Evolutionary conservation across 2,888 invertebrate species (phyloP), one percentile per base, ranked within the genome.

Genomic region (Agrochola macilenta): DNA sequence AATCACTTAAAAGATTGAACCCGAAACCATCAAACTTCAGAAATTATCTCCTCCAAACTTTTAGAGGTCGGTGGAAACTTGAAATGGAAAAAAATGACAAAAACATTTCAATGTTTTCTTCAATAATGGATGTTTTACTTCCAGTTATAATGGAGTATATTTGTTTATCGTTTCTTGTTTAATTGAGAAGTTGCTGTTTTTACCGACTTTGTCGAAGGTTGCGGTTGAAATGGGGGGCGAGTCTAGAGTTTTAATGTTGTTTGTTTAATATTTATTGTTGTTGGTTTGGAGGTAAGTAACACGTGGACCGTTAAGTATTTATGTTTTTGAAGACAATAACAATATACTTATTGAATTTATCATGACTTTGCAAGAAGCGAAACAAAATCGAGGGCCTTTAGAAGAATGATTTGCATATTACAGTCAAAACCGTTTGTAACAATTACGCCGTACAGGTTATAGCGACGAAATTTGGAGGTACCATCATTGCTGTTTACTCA

Each of bases 101-200:
- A 83, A 83, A 39, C 69, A 70, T 73, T 65, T 61, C 23, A 75
- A 9, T 76, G 77, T 84, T 82, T 76, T 73, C 65, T 76, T 64
- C 30, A 26, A 64, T 81, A 87, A 87, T 87, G 85, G 87, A 81
- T 88, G 69, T 83, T 86, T 81, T 76, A 82, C 79, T 82, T 79
- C 26, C 54, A 73, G 80, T 69, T 73, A 49, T 88, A 85, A 87
- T 84, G 75, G 87, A 84, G 76, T 77, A 64, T 74, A 74, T 86
- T 86, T 84, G 84, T 81, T 81, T 74, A 49, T 58, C 66, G 66
- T 80, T 81, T 84, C 61, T 76, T 65, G 76, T 79, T 76, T 84
- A 87, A 88, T 87, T 81, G 79, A 49, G 12, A 72, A 87, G 78
- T 88, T 88, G 57, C 35, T 70, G 82, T 88, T 84, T 73, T 71